A percentile compares a stretch with the other conserved stretches of the same genome.
phyloP scores from a whole-genome alignment of 2,888 invertebrate genomes.

The Macrosoma leucophasiata region DNA sequence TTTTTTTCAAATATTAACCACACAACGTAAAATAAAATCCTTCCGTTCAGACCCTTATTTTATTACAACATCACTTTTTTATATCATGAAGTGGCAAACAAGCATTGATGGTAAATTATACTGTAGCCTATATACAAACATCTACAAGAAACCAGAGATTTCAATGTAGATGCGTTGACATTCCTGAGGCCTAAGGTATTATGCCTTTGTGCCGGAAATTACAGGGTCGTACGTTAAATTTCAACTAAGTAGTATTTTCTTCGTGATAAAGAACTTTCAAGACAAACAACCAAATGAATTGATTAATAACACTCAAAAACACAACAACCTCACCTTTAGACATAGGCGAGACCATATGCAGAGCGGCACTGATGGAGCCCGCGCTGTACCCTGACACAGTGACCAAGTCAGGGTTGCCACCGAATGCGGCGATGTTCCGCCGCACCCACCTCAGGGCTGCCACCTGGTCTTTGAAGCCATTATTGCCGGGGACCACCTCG shows the following conservation, averaged over 20 bases:
- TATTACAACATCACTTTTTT: neutral
- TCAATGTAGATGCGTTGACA: too few species aligned
- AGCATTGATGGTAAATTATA: too few species aligned
- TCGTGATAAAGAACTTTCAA: too few species aligned
- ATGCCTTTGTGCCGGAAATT: too few species aligned
- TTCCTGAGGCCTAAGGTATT: too few species aligned
- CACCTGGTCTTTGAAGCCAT: slow-evolving; percentile 81
- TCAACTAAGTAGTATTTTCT: neutral
- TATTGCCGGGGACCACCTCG: slow-evolving; percentile 77
- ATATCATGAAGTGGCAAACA: too few species aligned
- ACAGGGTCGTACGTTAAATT: too few species aligned
- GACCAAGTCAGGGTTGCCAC: slow-evolving; percentile 77
- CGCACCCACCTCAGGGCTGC: slow-evolving; percentile 77
- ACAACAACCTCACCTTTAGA: slow-evolving; percentile 71
- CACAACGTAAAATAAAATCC: neutral
- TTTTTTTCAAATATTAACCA: too few species aligned
- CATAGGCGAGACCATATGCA: slow-evolving; percentile 79
- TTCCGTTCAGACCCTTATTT: neutral
- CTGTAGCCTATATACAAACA: too few species aligned
- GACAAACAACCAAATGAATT: too few species aligned
- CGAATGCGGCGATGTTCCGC: slow-evolving; percentile 77
- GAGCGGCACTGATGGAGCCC: slow-evolving; percentile 64
- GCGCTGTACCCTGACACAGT: slow-evolving; percentile 78
- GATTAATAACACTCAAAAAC: too few species aligned
- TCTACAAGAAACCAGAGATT: too few species aligned